phyloP scores from a whole-genome alignment of 2,888 invertebrate species.

The Coecobrya sp. region DNA sequence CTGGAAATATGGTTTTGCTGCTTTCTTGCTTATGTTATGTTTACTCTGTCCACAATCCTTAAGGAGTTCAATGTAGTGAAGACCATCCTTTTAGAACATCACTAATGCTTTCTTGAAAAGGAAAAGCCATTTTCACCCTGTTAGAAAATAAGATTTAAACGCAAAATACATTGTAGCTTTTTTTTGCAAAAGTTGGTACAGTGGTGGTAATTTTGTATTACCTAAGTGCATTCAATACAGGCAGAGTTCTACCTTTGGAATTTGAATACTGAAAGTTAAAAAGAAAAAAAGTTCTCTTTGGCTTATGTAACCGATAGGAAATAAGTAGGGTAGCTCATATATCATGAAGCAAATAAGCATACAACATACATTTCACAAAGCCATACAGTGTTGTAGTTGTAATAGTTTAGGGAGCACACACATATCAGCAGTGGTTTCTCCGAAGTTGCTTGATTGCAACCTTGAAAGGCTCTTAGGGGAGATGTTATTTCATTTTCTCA shows the following conservation, averaged over 20 bases:
- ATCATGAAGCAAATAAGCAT: background rate
- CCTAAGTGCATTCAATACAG: background rate
- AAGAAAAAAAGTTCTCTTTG: background rate
- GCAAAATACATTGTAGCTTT: background rate
- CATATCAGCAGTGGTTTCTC: too few species aligned
- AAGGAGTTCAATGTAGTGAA: constrained; percentile 35
- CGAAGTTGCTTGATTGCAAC: background rate
- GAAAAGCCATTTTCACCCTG: constrained; percentile 7
- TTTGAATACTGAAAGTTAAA: background rate
- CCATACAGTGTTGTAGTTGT: too few species aligned
- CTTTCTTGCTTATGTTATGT: background rate
- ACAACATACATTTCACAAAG: background rate
- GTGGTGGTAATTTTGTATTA: background rate
- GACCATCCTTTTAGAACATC: constrained; percentile 12
- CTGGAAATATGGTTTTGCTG: constrained; percentile 28
- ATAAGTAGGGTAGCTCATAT: background rate
- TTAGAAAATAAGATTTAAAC: background rate
- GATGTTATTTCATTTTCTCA: constrained; percentile 31
- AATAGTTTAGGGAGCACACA: too few species aligned
- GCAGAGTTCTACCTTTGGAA: background rate
- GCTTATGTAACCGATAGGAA: background rate
- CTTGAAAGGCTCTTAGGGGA: constrained; percentile 35
- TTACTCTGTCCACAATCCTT: background rate
- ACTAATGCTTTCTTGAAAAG: background rate
- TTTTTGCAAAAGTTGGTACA: background rate